Percentiles rank a stretch among this genome's conserved stretches.
Evolutionary conservation across 2,888 invertebrate species (phyloP).

Genomic region (Tolmerus cingulatus): DNA sequence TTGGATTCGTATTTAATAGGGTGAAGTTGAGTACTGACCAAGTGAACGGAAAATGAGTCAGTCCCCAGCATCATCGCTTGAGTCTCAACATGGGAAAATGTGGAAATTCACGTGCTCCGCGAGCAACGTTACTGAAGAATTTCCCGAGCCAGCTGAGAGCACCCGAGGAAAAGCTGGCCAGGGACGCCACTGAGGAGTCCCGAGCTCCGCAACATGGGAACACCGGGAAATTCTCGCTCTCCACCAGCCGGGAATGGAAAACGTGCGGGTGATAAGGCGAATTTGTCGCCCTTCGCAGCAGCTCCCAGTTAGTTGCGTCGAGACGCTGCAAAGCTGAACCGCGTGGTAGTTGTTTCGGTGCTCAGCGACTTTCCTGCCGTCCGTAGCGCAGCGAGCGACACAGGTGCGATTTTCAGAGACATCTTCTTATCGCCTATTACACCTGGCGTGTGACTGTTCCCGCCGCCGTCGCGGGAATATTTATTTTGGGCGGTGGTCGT

Average conservation of each 20-base stretch:
- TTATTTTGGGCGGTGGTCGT: slow-evolving; percentile 24
- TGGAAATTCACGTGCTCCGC: neutral
- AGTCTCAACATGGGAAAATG: neutral
- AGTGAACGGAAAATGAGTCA: neutral
- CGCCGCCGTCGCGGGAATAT: neutral
- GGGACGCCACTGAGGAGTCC: neutral
- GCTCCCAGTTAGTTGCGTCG: slow-evolving; percentile 38
- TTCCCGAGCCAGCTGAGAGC: neutral
- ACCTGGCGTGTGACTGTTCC: neutral
- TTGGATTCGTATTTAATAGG: no score
- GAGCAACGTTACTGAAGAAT: neutral
- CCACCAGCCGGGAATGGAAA: neutral
- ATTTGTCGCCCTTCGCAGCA: slow-evolving; percentile 16
- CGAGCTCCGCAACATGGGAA: neutral
- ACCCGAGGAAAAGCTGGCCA: neutral
- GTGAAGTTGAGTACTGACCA: neutral
- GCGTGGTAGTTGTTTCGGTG: slow-evolving; percentile 8
- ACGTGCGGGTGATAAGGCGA: slow-evolving; percentile 36
- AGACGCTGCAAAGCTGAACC: slow-evolving; percentile 8
- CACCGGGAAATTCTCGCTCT: slow-evolving; percentile 9
- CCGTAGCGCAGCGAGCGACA: neutral
- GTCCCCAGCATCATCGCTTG: neutral
- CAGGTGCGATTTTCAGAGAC: neutral
- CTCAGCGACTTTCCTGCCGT: neutral
- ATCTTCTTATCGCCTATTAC: neutral